phyloP scores from a whole-genome alignment of 2,113 vertebrate genomes.

The Acrocephalus arundinaceus region DNA sequence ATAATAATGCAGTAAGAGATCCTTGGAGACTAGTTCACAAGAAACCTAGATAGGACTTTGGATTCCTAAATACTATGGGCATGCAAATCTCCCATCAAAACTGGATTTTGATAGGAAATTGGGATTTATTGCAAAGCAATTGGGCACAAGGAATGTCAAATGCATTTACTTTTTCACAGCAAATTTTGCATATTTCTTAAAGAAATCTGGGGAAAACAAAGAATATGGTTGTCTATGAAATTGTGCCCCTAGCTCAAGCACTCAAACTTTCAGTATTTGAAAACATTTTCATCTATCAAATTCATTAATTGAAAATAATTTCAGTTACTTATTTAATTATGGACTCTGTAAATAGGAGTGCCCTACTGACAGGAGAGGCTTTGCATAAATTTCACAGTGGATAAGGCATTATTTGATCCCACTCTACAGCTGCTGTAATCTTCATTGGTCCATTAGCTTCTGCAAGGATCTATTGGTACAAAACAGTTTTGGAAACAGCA shows the following conservation, averaged over 20 bases:
- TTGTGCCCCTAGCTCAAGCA: background rate
- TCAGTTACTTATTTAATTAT: background rate
- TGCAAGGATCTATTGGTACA: background rate
- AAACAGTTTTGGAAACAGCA: background rate
- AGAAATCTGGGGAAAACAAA: background rate
- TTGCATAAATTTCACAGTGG: background rate
- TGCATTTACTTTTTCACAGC: background rate
- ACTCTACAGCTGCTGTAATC: background rate
- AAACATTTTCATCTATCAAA: background rate
- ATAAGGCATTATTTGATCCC: background rate
- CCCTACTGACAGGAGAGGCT: background rate
- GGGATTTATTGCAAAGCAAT: background rate
- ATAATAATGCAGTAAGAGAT: constrained; percentile 12
- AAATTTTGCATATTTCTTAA: background rate
- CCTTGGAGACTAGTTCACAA: background rate
- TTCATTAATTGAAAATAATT: background rate
- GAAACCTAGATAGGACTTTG: background rate
- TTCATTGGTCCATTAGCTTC: background rate
- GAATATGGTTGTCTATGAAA: background rate
- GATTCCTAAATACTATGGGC: background rate
- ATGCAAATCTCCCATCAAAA: constrained; percentile 24
- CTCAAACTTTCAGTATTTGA: background rate
- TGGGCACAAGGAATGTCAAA: background rate
- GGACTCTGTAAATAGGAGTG: background rate
- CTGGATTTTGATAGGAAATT: background rate